Evolutionary conservation across 30 jellyfish, hydroid and myxozoan species (phyloP).

Genomic region (Hydractinia symbiolongicarpus): DNA sequence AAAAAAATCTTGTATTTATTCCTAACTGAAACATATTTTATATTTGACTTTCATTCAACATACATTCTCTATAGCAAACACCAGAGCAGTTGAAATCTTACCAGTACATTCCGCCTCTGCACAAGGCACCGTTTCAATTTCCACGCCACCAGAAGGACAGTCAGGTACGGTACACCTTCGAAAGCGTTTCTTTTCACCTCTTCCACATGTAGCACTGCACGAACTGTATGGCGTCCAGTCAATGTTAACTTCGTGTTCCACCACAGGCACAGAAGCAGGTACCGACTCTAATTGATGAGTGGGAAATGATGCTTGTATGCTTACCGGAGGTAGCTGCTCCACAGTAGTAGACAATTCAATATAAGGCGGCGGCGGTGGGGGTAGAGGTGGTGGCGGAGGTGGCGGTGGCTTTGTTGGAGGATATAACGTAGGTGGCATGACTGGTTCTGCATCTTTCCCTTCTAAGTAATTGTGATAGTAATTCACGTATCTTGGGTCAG

Average conservation of each 20-base stretch:
- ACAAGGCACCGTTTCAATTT: constrained; percentile 86
- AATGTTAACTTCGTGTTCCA: constrained; percentile 19
- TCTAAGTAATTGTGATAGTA: constrained; percentile 29
- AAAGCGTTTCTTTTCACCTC: constrained; percentile 86
- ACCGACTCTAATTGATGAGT: not conserved
- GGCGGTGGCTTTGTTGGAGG: constrained; percentile 19
- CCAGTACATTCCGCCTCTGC: constrained; percentile 81
- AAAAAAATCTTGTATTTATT: too few relatives aligned
- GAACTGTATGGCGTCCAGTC: constrained; percentile 80
- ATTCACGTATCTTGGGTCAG: constrained; percentile 39
- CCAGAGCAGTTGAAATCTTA: not conserved
- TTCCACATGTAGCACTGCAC: constrained; percentile 88
- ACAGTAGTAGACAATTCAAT: constrained; percentile 12
- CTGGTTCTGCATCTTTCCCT: constrained; percentile 18
- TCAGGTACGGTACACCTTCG: constrained; percentile 90
- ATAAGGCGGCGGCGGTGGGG: constrained; percentile 23
- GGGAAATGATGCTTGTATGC: constrained; percentile 12
- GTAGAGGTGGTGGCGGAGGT: constrained; percentile 14
- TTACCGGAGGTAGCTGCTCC: constrained; percentile 29
- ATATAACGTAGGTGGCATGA: constrained; percentile 4
- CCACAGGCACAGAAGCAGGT: constrained; percentile 21
- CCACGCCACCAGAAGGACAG: constrained; percentile 98
- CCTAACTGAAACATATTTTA: too few relatives aligned
- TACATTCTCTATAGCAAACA: too few relatives aligned
- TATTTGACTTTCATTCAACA: too few relatives aligned